A percentile compares a stretch with the other conserved stretches of the same genome.
These are phyloP conservation scores for Neria commutata DNA, from an alignment of 2,888 invertebrate species.

Conservation along the genomic window DNA sequence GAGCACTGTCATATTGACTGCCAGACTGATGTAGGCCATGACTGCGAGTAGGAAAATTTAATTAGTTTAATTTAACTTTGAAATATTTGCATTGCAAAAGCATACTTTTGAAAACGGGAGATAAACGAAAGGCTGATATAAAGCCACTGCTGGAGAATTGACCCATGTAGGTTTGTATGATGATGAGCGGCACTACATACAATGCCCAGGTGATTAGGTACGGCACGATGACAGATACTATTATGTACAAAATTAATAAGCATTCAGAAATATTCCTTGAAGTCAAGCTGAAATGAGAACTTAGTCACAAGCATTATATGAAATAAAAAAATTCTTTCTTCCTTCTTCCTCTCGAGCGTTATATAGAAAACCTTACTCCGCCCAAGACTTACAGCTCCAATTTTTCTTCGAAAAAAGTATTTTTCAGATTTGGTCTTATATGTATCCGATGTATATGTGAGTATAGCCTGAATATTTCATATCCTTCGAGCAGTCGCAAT, in stretches of 20 bases:
- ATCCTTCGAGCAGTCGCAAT: too few species aligned
- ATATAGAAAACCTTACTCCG: too few species aligned
- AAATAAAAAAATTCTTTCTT: too few species aligned
- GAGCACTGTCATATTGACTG: conserved; percentile 77
- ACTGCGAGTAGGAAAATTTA: conserved; percentile 63
- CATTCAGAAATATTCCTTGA: not conserved
- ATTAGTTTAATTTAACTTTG: not conserved
- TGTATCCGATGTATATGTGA: too few species aligned
- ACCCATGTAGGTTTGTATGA: conserved; percentile 80
- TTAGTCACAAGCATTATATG: too few species aligned
- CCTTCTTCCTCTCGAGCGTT: too few species aligned
- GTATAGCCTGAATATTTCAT: too few species aligned
- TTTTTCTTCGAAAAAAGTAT: too few species aligned
- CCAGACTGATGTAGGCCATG: conserved; percentile 78
- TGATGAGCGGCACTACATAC: conserved; percentile 72
- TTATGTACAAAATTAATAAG: not conserved
- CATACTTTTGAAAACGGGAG: conserved; percentile 82
- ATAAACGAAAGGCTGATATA: conserved; percentile 76
- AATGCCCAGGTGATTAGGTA: conserved; percentile 4
- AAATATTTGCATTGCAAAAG: not conserved
- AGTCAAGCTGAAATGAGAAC: not conserved
- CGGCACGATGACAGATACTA: not conserved
- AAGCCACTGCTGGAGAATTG: conserved; percentile 81
- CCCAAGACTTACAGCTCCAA: too few species aligned
- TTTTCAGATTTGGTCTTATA: too few species aligned